Evolutionary conservation across 2,888 invertebrate species (phyloP).

Genomic region (Drosophila colorata): DNA sequence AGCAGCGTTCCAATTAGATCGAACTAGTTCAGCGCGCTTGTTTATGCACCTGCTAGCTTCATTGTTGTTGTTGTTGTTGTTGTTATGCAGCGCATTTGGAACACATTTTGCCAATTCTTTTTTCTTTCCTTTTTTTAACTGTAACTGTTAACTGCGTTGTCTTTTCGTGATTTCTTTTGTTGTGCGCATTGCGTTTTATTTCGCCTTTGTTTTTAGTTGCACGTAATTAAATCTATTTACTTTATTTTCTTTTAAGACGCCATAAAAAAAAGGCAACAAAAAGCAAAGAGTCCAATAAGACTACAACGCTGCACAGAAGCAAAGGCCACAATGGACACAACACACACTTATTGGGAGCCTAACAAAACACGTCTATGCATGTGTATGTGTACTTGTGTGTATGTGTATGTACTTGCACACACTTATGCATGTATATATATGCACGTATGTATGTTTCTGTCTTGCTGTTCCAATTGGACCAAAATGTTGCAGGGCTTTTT

Average conservation of each 20-base stretch:
- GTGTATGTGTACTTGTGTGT: slow-evolving; percentile 10
- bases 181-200: slow-evolving; percentile 11
- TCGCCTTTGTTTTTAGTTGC: slow-evolving; percentile 32
- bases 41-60: slow-evolving; percentile 53
- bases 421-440: slow-evolving; percentile 20
- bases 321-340: slow-evolving; percentile 53
- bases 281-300: slow-evolving; percentile 35
- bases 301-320: slow-evolving; percentile 47
- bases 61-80: slow-evolving; percentile 30
- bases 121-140: slow-evolving; percentile 1
- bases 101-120: slow-evolving; percentile 2
- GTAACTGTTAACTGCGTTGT: slow-evolving; percentile 6
- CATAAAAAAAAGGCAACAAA: slow-evolving; percentile 18
- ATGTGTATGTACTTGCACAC: slow-evolving; percentile 24
- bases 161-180: slow-evolving; percentile 17
- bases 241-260: slow-evolving; percentile 34
- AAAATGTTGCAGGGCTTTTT: slow-evolving; percentile 24
- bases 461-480: slow-evolving; percentile 54
- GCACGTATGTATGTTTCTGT: slow-evolving; percentile 23
- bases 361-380: slow-evolving; percentile 47
- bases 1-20: slow-evolving; percentile 33
- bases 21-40: slow-evolving; percentile 50
- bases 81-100: slow-evolving; percentile 35
- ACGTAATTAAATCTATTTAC: slow-evolving; percentile 14
- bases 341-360: slow-evolving; percentile 37